Percentiles rank a stretch among this genome's conserved stretches.
These are phyloP conservation scores for Epizoanthus scotinus DNA, from an alignment of 92 coral and sea anemone species.

Conservation along the genomic window DNA sequence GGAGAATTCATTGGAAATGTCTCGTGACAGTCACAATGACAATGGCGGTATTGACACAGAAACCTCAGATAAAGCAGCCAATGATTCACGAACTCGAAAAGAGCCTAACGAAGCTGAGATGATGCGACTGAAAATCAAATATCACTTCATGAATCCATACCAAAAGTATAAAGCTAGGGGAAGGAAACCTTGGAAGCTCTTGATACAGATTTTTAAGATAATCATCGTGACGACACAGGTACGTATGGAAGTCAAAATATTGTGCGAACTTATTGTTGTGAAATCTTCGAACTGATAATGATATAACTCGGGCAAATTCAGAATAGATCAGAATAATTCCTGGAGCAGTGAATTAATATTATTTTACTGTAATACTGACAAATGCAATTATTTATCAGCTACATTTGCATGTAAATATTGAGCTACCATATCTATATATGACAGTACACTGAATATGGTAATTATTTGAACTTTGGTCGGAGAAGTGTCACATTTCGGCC, in stretches of 20 bases:
- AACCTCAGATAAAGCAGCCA: background rate
- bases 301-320: too few relatives aligned
- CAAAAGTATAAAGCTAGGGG: conserved; percentile 89
- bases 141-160: conserved; percentile 92
- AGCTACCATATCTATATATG: too few relatives aligned
- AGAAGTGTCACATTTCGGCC: too few relatives aligned
- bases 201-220: conserved; percentile 88
- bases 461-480: too few relatives aligned
- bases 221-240: conserved; percentile 91
- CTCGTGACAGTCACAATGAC: too few relatives aligned
- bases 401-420: too few relatives aligned
- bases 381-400: too few relatives aligned
- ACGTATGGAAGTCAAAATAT: conserved; percentile 52
- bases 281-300: background rate
- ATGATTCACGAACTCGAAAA: background rate
- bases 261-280: background rate
- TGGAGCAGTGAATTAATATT: background rate
- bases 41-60: background rate
- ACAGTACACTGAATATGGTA: too few relatives aligned
- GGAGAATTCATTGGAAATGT: background rate
- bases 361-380: background rate
- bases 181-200: conserved; percentile 95
- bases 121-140: conserved; percentile 73
- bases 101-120: conserved; percentile 43
- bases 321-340: too few relatives aligned